Conservation (phyloP, 2,113 vertebrate species). For the Hippocampus zosterae region DNA sequence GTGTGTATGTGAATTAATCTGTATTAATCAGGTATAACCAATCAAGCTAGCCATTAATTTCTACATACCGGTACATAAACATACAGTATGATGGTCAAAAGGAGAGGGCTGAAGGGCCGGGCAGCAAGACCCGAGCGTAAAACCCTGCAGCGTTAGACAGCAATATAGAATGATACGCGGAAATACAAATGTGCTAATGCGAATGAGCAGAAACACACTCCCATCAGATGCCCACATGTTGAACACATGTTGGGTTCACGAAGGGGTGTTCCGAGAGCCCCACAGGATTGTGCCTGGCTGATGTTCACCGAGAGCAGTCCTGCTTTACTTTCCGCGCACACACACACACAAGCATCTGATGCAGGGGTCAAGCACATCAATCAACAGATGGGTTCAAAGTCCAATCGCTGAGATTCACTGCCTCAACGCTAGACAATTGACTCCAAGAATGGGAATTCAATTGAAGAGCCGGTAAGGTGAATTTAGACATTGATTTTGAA, state of each 20-base stretch:
- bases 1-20: no score
- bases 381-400: background rate
- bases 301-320: conserved; percentile 30
- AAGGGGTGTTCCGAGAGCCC: conserved; percentile 49
- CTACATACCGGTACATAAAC: conserved; percentile 42
- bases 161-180: conserved; percentile 12
- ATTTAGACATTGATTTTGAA: no score
- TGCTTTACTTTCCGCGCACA: conserved; percentile 10
- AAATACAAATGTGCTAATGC: conserved; percentile 24
- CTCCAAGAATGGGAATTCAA: background rate
- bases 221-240: conserved; percentile 55
- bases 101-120: conserved; percentile 16
- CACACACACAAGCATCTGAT: background rate
- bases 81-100: conserved; percentile 28
- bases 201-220: conserved; percentile 25
- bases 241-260: conserved; percentile 67
- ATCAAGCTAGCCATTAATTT: conserved; percentile 47
- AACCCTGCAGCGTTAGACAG: conserved; percentile 30
- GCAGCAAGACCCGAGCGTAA: conserved; percentile 34
- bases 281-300: conserved; percentile 41
- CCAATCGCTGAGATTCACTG: background rate
- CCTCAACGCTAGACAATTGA: background rate
- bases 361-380: background rate
- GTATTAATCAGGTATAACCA: conserved; percentile 47
- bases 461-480: no score